Evolutionary conservation across 2,797 vertebrate species (phyloP), one percentile per base, ranked within the genome.

Genomic region (Neostethus bicornis): DNA sequence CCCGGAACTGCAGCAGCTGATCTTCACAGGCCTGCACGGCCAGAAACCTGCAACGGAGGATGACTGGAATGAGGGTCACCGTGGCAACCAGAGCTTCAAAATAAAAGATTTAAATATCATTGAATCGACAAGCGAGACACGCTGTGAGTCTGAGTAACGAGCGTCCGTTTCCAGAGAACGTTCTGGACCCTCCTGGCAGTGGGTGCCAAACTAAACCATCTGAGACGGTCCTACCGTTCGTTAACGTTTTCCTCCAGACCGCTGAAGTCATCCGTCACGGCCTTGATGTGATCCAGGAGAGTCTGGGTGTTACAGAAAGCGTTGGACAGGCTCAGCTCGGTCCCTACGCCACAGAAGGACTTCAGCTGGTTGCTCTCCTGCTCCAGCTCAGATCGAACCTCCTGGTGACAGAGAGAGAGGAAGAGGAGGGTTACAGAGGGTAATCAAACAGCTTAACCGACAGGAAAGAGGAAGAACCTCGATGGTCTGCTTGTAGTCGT

Each of bases 1-100:
- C 89, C 16, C 93, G 92, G 90, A 99, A 99, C 46, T 93, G 90
- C 0, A 87, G 90, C 76, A 98, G 84, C 66, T 93, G 94, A 75
- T 96, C 91, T 85, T 94, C 95, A 70, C 96, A 99, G 77, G 89
- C 92, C 31, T 94, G 93, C 1, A 95, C 90, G 60, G 95, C 92
- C 51, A 89, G 88, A 72, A 94, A 93, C 83, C 97, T 99, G 89
- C 0, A n/a, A n/a, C n/a, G n/a, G n/a, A n/a, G n/a, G n/a, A n/a
- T n/a, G n/a, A n/a, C n/a, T n/a, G n/a, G n/a, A n/a, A n/a, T n/a
- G n/a, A 10, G 24, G 52, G 75, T 77, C 10, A 73, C 53, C 84
- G 79, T 80, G 57, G 79, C 80, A 84, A 81, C 79, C 60, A 58
- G 51, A 73, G 60, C 39, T 67, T 46, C 54, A 52, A 0, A 67